phyloP scores from a whole-genome alignment of 2,888 invertebrate species.

The Eristalis arbustorum region DNA sequence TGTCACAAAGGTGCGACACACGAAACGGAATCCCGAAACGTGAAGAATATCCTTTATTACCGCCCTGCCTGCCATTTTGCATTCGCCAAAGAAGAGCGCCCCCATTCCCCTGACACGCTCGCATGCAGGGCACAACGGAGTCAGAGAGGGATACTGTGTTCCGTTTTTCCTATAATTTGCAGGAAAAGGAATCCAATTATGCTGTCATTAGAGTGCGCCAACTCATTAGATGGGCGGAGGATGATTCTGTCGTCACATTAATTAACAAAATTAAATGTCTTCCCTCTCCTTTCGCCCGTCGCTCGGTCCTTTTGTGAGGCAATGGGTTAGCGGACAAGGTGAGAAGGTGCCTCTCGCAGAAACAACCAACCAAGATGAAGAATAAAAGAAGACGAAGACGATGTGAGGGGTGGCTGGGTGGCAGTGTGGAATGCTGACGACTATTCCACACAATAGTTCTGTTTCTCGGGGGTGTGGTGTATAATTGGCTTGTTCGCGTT shows the following conservation, averaged over 20 bases:
- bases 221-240: conserved; percentile 36
- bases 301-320: too few relatives aligned
- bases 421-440: conserved; percentile 36
- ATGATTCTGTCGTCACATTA: conserved; percentile 48
- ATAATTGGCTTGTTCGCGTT: conserved; percentile 29
- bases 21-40: conserved; percentile 27
- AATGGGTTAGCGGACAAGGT: neutral
- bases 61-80: conserved; percentile 44
- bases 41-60: conserved; percentile 50
- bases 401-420: too few relatives aligned
- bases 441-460: neutral
- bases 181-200: conserved; percentile 59
- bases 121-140: neutral
- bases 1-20: conserved; percentile 30
- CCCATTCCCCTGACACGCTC: neutral
- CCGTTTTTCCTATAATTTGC: conserved; percentile 43
- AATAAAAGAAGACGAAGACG: neutral
- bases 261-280: conserved; percentile 62
- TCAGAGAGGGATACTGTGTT: neutral
- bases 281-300: neutral
- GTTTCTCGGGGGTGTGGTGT: conserved; percentile 13
- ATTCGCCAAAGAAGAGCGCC: conserved; percentile 13
- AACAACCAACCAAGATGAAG: neutral
- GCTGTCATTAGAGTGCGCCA: conserved; percentile 53
- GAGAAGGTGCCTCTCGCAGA: neutral